These are phyloP conservation scores for Pemphigus obesinymphae DNA, from an alignment of 1,140 invertebrate species.

Conservation along the genomic window DNA sequence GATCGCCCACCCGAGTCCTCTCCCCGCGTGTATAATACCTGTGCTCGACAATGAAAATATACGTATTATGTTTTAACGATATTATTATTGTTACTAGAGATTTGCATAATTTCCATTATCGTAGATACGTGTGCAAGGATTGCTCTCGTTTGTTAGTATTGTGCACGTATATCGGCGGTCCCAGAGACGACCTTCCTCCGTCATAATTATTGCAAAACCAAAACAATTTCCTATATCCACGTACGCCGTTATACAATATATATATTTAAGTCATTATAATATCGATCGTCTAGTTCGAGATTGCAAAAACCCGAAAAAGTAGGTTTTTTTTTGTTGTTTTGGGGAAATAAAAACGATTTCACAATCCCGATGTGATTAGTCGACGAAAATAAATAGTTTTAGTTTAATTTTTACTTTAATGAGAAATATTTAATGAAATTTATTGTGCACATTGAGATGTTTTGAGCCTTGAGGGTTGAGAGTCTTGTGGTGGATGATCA, in stretches of 20 bases:
- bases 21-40: background rate
- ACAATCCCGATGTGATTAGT: no score
- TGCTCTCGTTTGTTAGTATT: background rate
- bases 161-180: background rate
- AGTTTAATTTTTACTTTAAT: no score
- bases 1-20: background rate
- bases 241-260: background rate
- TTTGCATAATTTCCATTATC: slow-evolving; percentile 4
- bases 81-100: background rate
- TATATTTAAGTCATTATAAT: no score
- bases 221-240: background rate
- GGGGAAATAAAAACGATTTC: no score
- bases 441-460: no score
- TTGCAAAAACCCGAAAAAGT: no score
- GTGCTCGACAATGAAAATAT: background rate
- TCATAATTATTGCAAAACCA: background rate
- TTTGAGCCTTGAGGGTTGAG: no score
- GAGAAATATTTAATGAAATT: no score
- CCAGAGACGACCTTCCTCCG: background rate
- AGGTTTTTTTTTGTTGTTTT: no score
- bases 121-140: background rate
- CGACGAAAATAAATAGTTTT: no score
- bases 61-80: background rate
- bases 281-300: no score
- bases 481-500: no score